Evolutionary conservation across 1,140 invertebrate genomes (phyloP), one percentile per base, ranked within the genome.

Genomic region (Atta colombica): DNA sequence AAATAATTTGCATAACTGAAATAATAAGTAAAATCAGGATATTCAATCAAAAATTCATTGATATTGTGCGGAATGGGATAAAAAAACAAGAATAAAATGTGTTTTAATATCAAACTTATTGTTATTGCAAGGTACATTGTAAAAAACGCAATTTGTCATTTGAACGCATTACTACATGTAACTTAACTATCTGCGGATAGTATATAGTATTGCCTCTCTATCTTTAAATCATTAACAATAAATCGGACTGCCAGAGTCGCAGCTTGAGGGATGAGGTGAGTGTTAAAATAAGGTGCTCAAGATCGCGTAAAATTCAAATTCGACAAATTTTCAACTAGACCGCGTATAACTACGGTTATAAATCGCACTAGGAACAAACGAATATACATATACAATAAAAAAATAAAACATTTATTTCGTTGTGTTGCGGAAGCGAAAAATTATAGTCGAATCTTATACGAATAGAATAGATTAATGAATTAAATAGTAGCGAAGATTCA

Each of bases 81-180:
- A 81, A 77, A 87, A 86, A 87, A 82, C 55, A 45, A 87, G 49
- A 66, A 71, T 89, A 71, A 66, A 51, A 10, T 35, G 68, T 81
- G 31, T 87, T 85, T 87, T 85, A 82, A 61, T 85, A 85, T 74
- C 71, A 68, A 84, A 87, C 69, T 85, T 85, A 85, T 65, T 85
- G 39, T 85, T 87, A 72, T 85, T 75, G 82, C 65, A 86, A 88
- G 75, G 82, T 85, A 85, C 75, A 85, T 78, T 66, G 75, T 78
- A 85, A 85, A 53, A 65, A 75, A 84, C 80, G 78, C 78, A 82
- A 53, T 72, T 81, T 81, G 65, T 81, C 77, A 69, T 81, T 81
- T 72, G 25, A 78, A 81, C 66, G 80, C 68, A 84, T 84, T 69
- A 81, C 49, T 81, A 81, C 49, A 74, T 63, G n/a, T 55, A 81